These are phyloP conservation scores for Cosmopolites sordidus DNA, from an alignment of 2,888 invertebrate genomes.

Conservation along the genomic window DNA sequence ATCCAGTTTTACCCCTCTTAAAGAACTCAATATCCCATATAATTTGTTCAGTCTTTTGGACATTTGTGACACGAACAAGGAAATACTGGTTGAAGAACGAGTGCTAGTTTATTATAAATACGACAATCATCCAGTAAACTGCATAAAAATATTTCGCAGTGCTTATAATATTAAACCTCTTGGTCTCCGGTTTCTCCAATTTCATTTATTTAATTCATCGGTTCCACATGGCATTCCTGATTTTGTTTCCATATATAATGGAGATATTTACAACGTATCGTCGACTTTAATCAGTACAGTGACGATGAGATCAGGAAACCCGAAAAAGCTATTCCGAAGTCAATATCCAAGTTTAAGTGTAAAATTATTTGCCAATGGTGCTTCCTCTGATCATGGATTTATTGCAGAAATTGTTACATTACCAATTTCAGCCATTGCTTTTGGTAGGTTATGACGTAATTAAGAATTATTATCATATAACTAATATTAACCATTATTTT, in stretches of 20 bases:
- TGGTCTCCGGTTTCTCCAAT: conserved; percentile 85
- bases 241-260: conserved; percentile 82
- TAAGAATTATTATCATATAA: neutral
- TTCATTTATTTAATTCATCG: conserved; percentile 87
- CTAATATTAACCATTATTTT: conserved; percentile 28
- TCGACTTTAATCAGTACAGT: conserved; percentile 68
- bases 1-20: conserved; percentile 84
- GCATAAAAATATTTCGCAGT: conserved; percentile 93
- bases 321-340: conserved; percentile 72
- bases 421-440: conserved; percentile 86
- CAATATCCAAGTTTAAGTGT: conserved; percentile 79
- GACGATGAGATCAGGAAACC: conserved; percentile 65
- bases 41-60: conserved; percentile 91
- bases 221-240: conserved; percentile 77
- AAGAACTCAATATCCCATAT: conserved; percentile 79
- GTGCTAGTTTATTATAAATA: conserved; percentile 94
- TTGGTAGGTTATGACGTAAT: conserved; percentile 63
- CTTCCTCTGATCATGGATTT: conserved; percentile 90
- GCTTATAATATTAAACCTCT: conserved; percentile 80
- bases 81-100: conserved; percentile 83
- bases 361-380: conserved; percentile 90
- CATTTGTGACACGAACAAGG: conserved; percentile 93
- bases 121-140: conserved; percentile 92
- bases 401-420: conserved; percentile 95
- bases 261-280: conserved; percentile 85